These are phyloP conservation scores for Cuculus canorus DNA, from an alignment of 2,797 vertebrate genomes.

Conservation along the genomic window DNA sequence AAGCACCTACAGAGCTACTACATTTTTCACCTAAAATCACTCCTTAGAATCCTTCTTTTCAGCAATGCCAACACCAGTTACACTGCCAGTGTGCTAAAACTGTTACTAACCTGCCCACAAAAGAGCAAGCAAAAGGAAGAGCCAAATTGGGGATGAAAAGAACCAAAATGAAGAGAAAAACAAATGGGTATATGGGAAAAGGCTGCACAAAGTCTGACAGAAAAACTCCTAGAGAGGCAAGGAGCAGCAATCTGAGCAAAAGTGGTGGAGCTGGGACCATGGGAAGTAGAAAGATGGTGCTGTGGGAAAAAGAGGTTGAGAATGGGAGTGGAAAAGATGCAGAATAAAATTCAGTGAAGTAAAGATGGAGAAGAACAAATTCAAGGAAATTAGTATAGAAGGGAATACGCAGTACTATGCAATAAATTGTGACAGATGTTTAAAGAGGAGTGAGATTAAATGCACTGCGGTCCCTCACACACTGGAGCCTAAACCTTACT, in stretches of 20 bases:
- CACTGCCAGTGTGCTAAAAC: not conserved
- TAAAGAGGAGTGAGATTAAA: not conserved
- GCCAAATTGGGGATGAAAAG: not conserved
- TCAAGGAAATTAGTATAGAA: not conserved
- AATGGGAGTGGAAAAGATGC: not conserved
- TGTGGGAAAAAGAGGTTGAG: not conserved
- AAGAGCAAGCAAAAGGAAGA: not conserved
- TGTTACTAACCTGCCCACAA: not conserved
- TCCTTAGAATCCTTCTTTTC: conserved; percentile 11
- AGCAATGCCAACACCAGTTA: not conserved
- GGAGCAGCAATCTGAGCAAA: not conserved
- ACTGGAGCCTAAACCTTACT: not conserved
- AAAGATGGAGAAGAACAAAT: not conserved
- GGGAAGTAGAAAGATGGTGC: not conserved
- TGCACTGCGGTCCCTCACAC: not conserved
- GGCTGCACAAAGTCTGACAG: not conserved
- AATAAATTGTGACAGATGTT: rapidly evolving
- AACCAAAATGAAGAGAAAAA: not conserved
- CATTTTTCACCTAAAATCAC: not conserved
- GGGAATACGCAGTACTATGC: not conserved
- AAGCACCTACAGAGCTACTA: not conserved
- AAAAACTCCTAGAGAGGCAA: not conserved
- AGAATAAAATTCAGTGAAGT: not conserved
- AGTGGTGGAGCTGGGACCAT: not conserved
- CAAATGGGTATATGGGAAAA: not conserved